Evolutionary conservation across 2,113 vertebrate species (phyloP).

Genomic region (Vimba vimba): DNA sequence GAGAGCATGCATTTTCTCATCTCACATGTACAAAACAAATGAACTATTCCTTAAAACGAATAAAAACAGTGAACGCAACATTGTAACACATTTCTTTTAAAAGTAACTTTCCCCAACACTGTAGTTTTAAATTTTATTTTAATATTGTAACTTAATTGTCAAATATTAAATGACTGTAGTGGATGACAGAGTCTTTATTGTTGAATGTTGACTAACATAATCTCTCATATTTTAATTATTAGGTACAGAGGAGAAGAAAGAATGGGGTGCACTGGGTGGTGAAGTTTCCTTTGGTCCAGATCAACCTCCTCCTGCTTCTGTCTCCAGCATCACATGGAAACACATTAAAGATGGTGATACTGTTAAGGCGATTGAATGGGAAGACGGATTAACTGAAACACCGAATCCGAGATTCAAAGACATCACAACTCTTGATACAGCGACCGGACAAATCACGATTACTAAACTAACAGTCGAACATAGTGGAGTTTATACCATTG

Average conservation of each 20-base stretch:
- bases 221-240: too few relatives aligned
- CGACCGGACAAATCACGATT: not conserved
- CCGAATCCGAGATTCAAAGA: accelerated
- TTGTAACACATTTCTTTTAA: too few relatives aligned
- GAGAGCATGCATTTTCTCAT: too few relatives aligned
- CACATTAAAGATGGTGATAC: accelerated
- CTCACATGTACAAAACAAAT: too few relatives aligned
- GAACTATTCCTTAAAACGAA: too few relatives aligned
- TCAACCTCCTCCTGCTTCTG: not conserved
- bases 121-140: too few relatives aligned
- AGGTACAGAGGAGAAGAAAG: not conserved
- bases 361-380: not conserved
- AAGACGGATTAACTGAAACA: accelerated
- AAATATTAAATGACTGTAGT: too few relatives aligned
- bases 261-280: not conserved
- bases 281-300: not conserved
- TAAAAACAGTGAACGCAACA: too few relatives aligned
- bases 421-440: not conserved
- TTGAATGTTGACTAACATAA: too few relatives aligned
- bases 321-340: not conserved
- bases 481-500: not conserved
- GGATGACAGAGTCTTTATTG: too few relatives aligned
- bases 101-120: too few relatives aligned
- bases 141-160: too few relatives aligned
- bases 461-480: accelerated